Evolutionary conservation across 2,888 invertebrate genomes (phyloP).

Genomic region (Scrobipalpa atriplicella): DNA sequence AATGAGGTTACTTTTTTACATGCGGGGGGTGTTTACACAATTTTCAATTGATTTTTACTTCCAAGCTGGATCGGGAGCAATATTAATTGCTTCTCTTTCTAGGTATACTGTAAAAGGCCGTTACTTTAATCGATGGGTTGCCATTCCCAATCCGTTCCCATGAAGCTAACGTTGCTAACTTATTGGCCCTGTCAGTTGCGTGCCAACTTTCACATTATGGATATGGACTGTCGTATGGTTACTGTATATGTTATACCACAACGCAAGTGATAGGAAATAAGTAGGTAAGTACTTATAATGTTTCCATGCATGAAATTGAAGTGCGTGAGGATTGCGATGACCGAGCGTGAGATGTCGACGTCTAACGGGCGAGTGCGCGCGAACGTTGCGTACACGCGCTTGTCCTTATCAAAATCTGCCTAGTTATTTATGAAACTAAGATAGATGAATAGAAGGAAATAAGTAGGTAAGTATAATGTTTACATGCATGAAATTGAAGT

Average conservation of each 20-base stretch:
- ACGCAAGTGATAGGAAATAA: no score
- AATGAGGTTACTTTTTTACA: neutral
- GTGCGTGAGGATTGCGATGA: constrained; percentile 91
- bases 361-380: constrained; percentile 96
- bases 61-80: no score
- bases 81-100: no score
- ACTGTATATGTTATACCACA: no score
- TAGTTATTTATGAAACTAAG: neutral
- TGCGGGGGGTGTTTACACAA: no score
- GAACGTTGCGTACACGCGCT: constrained; percentile 94
- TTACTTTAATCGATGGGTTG: neutral
- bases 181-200: no score
- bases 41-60: no score
- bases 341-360: constrained; percentile 96
- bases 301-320: constrained; percentile 93
- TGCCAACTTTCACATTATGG: no score
- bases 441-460: neutral
- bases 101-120: neutral
- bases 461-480: constrained; percentile 50
- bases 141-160: no score
- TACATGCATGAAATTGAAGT: constrained; percentile 96
- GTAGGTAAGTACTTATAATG: constrained; percentile 43
- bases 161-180: no score
- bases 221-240: no score
- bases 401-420: constrained; percentile 80